These are phyloP conservation scores for Harpagifer antarcticus DNA, from an alignment of 2,797 vertebrate species.

Conservation along the genomic window DNA sequence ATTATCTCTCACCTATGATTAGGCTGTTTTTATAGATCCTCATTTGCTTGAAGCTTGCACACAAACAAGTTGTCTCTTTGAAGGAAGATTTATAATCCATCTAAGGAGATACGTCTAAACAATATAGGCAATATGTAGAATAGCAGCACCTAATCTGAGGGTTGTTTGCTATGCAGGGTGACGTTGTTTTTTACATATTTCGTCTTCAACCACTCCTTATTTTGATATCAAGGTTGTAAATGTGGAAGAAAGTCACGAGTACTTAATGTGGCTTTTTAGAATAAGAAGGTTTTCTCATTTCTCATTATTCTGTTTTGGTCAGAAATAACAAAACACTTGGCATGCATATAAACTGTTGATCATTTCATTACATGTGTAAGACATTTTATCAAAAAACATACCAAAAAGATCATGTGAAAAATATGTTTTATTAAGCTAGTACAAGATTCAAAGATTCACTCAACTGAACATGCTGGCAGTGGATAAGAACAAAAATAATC, in stretches of 20 bases:
- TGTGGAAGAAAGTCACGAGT: constrained; percentile 14
- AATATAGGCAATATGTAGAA: background rate
- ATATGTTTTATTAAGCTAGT: no score
- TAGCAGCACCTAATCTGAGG: background rate
- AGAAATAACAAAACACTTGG: background rate
- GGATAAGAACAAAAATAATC: no score
- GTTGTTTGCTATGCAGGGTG: background rate
- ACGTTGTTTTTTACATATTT: background rate
- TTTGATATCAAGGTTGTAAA: background rate
- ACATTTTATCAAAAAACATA: no score
- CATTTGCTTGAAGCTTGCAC: background rate
- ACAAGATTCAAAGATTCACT: no score
- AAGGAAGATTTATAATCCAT: background rate
- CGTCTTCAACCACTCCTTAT: background rate
- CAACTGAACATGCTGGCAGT: no score
- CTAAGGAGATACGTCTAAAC: background rate
- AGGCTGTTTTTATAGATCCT: background rate
- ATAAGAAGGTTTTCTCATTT: background rate
- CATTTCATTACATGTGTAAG: background rate
- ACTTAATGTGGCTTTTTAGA: constrained; percentile 15
- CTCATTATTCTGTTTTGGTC: background rate
- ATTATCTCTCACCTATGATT: constrained; percentile 31
- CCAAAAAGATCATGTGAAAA: no score
- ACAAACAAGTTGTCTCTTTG: background rate
- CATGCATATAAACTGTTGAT: background rate